Conservation (phyloP, 92 coral and sea anemone genomes). For the Paramuricea clavata region DNA sequence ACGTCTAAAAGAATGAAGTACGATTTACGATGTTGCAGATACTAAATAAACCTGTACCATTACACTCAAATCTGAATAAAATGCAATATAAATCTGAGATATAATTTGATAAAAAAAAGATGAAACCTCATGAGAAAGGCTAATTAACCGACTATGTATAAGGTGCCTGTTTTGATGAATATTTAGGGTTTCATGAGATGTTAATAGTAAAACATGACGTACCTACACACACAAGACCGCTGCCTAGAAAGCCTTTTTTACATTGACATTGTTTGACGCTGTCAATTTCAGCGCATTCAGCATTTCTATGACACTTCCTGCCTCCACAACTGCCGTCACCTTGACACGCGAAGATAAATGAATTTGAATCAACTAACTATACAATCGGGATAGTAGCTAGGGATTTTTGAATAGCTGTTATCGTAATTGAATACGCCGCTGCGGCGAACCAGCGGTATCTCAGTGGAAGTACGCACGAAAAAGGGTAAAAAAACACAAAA, state of each 20-base stretch:
- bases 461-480: no score
- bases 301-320: constrained; percentile 84
- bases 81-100: no score
- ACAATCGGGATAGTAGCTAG: no score
- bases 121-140: no score
- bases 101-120: no score
- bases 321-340: constrained; percentile 99
- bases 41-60: no score
- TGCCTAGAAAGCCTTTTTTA: constrained; percentile 84
- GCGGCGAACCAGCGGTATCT: no score
- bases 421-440: no score
- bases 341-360: constrained; percentile 9
- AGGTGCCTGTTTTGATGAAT: background rate
- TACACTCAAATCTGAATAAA: background rate
- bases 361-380: no score
- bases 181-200: no score
- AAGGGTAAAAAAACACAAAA: no score
- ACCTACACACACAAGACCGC: constrained; percentile 88
- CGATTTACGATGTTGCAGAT: background rate
- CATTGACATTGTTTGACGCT: constrained; percentile 77
- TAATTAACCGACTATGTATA: background rate
- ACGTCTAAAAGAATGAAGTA: constrained; percentile 66
- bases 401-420: no score
- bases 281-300: constrained; percentile 72
- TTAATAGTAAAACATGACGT: background rate